Base-by-base conservation (phyloP, 2,888 invertebrate genomes). In the Aethes cnicana region DNA sequence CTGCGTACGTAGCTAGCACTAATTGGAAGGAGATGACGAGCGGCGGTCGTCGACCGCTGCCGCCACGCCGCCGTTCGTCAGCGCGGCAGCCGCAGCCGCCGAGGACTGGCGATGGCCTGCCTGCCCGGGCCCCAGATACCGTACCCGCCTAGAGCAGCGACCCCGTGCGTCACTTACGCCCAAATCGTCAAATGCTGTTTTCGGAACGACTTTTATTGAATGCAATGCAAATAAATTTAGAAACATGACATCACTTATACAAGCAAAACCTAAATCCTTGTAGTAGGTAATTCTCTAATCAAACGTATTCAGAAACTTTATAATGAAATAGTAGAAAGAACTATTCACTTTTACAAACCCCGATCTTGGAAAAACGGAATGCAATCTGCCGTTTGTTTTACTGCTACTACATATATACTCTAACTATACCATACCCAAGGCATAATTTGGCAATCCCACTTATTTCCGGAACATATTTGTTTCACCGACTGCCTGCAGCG, bases 41-140 rank as follows among this genome's bases (percentile, higher is more conserved):
- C 62, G 52, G 49, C 72, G 82, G 83, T 81, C 82, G 74, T 63
- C 73, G 83, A 82, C 82, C 82, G 77, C 64, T 69, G 63, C 69
- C 74, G 74, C 63, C 68, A 65, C 65, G 62, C 72, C 66, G 68
- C 57, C 49, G 56, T 62, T 63, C 77, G 75, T 81, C 80, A 73
- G 68, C 77, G 17, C 39, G 26, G 9, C 17, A 17, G 37, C 73
- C 63, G 59, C 42, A 26, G 28, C 14, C 28, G 12, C 47, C 42
- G 25, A 17, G 17, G 25, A 32, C 21, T 21, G 18, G 16, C 43
- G 16, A 16, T 18, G 32, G 43, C 32, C 23, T 21, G 32, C 44
- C 46, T 52, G 12, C 46, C 32, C 26, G 44, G 46, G 44, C 52
- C 46, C 52, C 32, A n/a, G 32, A 33, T 46, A 52, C 46, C 44